phyloP scores from a whole-genome alignment of 2,797 vertebrate species.

The Danio tinwini region DNA sequence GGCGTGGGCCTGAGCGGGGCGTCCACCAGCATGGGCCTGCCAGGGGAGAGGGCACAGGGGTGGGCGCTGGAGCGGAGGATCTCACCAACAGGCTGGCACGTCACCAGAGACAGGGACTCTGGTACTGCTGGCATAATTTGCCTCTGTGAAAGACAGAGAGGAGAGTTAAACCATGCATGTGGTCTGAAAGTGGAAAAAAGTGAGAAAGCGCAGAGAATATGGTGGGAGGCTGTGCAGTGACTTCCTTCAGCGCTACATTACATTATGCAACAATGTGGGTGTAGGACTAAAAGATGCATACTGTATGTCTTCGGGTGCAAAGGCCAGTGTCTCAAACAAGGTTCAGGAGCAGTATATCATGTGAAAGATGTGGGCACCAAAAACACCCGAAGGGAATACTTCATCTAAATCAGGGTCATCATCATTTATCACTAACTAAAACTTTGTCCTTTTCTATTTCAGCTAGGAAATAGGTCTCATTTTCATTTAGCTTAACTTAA shows the following conservation, averaged over 20 bases:
- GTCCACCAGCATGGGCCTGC: slow-evolving; percentile 95
- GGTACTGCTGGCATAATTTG: slow-evolving; percentile 97
- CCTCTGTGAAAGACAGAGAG: slow-evolving; percentile 79
- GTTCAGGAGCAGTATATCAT: slow-evolving; percentile 3
- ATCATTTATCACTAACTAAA: no score
- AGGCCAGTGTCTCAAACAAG: slow-evolving; percentile 44
- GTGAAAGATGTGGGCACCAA: slow-evolving; percentile 14
- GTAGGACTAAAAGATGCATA: slow-evolving; percentile 54
- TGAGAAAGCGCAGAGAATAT: slow-evolving; percentile 34
- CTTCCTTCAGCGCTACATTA: slow-evolving; percentile 54
- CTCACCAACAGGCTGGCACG: slow-evolving; percentile 89
- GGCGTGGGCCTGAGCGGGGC: slow-evolving; percentile 90
- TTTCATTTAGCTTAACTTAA: no score
- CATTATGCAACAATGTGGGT: slow-evolving; percentile 57
- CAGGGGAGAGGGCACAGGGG: slow-evolving; percentile 84
- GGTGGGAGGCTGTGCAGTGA: slow-evolving; percentile 55
- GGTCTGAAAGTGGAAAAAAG: slow-evolving; percentile 25
- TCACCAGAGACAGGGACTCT: slow-evolving; percentile 90
- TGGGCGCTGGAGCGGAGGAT: slow-evolving; percentile 78
- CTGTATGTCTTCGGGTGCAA: slow-evolving; percentile 49
- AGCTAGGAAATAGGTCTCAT: no score
- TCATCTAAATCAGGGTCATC: background rate
- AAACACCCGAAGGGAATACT: background rate
- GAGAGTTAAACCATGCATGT: background rate
- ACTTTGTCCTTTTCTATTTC: no score